Base-by-base conservation (phyloP, 1,140 invertebrate genomes). In the Ganaspis sp. region DNA sequence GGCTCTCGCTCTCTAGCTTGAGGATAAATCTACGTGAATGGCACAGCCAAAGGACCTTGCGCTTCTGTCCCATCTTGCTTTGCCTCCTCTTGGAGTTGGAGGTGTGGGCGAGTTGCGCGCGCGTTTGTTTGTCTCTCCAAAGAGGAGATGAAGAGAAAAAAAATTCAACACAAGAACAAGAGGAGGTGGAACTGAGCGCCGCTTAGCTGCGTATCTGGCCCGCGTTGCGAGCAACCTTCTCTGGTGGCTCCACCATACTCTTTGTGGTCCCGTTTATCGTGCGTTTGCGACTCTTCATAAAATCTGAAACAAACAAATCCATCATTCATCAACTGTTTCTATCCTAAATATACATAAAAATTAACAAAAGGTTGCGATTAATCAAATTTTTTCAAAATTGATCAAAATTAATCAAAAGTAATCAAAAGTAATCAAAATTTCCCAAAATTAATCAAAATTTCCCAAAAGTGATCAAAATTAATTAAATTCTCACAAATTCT, bases 281-380 rank as follows among this genome's bases (percentile, higher is more conserved):
- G 77, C 90, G 89, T 72, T 91, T 91, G 83, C 90, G 90, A 81
- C 88, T 91, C 84, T 91, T 89, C 90, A 91, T 90, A 79, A 83
- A 91, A 79, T 91, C 90, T 91, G 88, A 8, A 91, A 83, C 80
- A 88, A 23, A 86, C 40, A 88, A 45, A 74, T 74, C 53, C 53
- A 5, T 69, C 9, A 49, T 26, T 76, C n/a, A 69, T 29, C 17
- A 34, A 42, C 11, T 9, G 8, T 12, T 23, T 21, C 9, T 58
- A 23, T 58, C 6, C 9, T 11, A 58, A 23, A 58, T 58, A 0
- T 11, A 9, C 4, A 1, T 6, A 58, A 23, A 26, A 11, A 6
- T 21, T 1, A 54, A 54, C 17, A 54, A 3, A 54, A 54, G 15
- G 42, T n/a, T n/a, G n/a, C n/a, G n/a, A n/a, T n/a, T n/a, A n/a